Evolutionary conservation across 2,113 vertebrate species (phyloP), one percentile per base, ranked within the genome.

Genomic region (Aphelocoma coerulescens): DNA sequence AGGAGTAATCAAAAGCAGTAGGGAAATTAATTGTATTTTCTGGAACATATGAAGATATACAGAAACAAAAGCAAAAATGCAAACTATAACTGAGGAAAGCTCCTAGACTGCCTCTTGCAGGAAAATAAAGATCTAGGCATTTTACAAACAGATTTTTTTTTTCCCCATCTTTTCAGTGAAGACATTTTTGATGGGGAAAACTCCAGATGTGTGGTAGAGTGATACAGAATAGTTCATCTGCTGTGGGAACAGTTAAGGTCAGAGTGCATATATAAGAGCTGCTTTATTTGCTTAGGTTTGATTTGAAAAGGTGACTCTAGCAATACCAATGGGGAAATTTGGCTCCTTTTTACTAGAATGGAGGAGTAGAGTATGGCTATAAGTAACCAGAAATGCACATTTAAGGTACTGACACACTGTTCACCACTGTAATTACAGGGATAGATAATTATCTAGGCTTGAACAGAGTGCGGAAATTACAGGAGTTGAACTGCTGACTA

Each of bases 1-100:
- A 93, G 61, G 44, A 90, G 27, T 84, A 96, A 91, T 88, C 90
- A 93, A 84, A 90, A 94, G 59, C 61, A 61, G 68, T 41, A 84
- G 43, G 52, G 57, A 96, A 96, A 88, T 85, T 63, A 85, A 43
- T 23, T 81, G 16, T 80, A 35, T 88, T 83, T 96, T 91, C 54
- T 66, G 22, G 63, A 67, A 37, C 26, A 27, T 90, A 51, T 63
- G 71, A 93, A 86, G 27, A 66, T 63, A 86, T 44, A 68, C 10
- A 74, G 58, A 91, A 94, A 54, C 51, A 86, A 95, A 89, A 57
- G 44, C 23, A 51, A 75, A 91, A 76, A 63, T 49, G 28, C 35
- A 85, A 58, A 77, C 14, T 76, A 17, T 21, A 83, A 66, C 41
- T 58, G 44, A 79, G 49, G 33, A 65, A 84, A 94, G 46, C 51